phyloP scores from a whole-genome alignment of 2,797 vertebrate species.

The Neoniphon sammara region DNA sequence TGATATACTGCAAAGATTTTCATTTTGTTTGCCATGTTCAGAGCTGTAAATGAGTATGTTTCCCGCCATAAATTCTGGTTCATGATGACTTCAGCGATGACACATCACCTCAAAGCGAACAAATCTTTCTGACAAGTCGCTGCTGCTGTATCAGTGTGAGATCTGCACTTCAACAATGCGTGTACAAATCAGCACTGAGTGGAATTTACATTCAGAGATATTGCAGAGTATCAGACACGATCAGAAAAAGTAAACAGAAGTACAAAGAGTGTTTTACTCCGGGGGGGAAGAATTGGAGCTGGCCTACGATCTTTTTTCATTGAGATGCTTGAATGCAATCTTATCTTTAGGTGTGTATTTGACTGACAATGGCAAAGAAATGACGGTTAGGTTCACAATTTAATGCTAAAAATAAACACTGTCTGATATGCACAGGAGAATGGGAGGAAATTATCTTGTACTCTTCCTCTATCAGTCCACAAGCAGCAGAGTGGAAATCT shows the following conservation, averaged over 20 bases:
- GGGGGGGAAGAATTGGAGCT: not conserved
- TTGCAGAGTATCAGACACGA: too few relatives aligned
- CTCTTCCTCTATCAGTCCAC: constrained; percentile 36
- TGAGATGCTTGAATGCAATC: constrained; percentile 14
- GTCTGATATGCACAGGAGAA: constrained; percentile 48
- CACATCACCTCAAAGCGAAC: constrained; percentile 43
- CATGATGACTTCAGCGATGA: constrained; percentile 27
- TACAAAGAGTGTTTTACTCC: not conserved
- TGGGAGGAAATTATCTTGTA: constrained; percentile 42
- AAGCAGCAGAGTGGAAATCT: constrained; percentile 63
- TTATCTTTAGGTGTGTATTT: constrained; percentile 35
- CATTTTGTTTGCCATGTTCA: not conserved
- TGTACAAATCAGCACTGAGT: too few relatives aligned
- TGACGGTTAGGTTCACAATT: constrained; percentile 30
- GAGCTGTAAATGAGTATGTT: not conserved
- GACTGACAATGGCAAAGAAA: constrained; percentile 22
- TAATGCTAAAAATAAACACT: constrained; percentile 39
- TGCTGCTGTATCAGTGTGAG: not conserved
- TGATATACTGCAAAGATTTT: not conserved
- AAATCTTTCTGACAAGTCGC: constrained; percentile 27
- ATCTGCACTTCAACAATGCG: not conserved
- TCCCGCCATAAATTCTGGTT: not conserved
- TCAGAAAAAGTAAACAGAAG: too few relatives aligned
- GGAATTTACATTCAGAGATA: too few relatives aligned
- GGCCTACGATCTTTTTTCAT: not conserved